phyloP scores from a whole-genome alignment of 2,888 invertebrate genomes.

The Leptinotarsa peninsularis region DNA sequence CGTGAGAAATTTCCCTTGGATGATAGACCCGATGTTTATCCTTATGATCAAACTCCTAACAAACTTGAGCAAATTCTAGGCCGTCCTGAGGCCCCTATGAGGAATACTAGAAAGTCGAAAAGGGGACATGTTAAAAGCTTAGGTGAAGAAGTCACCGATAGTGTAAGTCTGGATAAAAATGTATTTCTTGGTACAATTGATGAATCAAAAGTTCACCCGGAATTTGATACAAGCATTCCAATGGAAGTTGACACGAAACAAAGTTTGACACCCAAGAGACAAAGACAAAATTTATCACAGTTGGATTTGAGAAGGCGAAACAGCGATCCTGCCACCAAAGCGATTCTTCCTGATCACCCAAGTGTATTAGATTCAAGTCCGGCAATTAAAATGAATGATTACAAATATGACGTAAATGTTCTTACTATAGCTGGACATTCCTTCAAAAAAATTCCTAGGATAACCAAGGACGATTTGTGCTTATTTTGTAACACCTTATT shows the following conservation, averaged over 20 bases:
- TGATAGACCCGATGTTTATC: conserved; percentile 57
- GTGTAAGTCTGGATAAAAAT: conserved; percentile 56
- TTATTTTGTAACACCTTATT: conserved; percentile 84
- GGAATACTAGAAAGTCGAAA: conserved; percentile 59
- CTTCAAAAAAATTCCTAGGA: conserved; percentile 81
- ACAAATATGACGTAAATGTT: conserved; percentile 70
- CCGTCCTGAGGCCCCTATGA: conserved; percentile 59
- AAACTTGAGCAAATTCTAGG: conserved; percentile 64
- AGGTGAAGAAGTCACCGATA: conserved; percentile 69
- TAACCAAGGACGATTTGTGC: conserved; percentile 83
- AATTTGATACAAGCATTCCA: conserved; percentile 28
- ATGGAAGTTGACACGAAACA: conserved; percentile 30
- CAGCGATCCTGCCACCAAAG: conserved; percentile 78
- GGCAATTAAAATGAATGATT: conserved; percentile 68
- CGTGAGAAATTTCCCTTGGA: conserved; percentile 57
- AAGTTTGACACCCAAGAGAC: conserved; percentile 62
- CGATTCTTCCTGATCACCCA: conserved; percentile 60
- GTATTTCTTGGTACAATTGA: conserved; percentile 62
- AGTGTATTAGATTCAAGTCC: conserved; percentile 66
- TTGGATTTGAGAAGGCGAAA: conserved; percentile 76
- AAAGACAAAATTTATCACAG: conserved; percentile 54
- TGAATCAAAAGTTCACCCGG: conserved; percentile 57
- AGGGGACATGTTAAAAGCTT: conserved; percentile 64
- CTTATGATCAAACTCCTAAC: conserved; percentile 51
- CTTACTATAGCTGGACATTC: conserved; percentile 82